Percentiles rank a stretch among this genome's conserved stretches.
These are phyloP conservation scores for Drosophila kurseongensis DNA, from an alignment of 1,140 invertebrate genomes.

Conservation along the genomic window DNA sequence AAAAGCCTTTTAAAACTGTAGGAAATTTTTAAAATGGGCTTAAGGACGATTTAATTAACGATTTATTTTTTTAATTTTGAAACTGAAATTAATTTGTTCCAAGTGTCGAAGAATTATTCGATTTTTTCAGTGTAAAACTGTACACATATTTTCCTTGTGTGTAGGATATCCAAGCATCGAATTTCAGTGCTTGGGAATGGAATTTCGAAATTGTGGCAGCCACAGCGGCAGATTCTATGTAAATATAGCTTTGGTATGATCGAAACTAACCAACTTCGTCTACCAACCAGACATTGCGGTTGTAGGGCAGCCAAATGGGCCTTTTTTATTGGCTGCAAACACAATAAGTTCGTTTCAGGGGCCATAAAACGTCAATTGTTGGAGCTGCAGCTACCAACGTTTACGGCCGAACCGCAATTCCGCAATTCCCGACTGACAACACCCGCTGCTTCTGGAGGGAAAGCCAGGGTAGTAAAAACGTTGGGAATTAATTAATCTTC, in stretches of 20 bases:
- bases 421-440: constrained; percentile 50
- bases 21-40: too few relatives aligned
- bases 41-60: too few relatives aligned
- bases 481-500: constrained; percentile 78
- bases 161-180: constrained; percentile 33
- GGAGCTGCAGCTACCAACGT: constrained; percentile 35
- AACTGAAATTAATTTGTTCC: too few relatives aligned
- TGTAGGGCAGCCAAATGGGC: constrained; percentile 9
- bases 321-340: constrained; percentile 50
- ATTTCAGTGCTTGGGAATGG: constrained; percentile 57
- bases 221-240: constrained; percentile 55
- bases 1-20: too few relatives aligned
- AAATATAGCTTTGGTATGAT: constrained; percentile 59
- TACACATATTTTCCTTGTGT: constrained; percentile 5
- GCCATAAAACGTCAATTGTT: constrained; percentile 52
- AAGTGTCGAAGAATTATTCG: too few relatives aligned
- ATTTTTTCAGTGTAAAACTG: neutral
- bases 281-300: constrained; percentile 9
- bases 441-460: constrained; percentile 60
- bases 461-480: constrained; percentile 59
- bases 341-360: constrained; percentile 44
- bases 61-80: too few relatives aligned
- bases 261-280: constrained; percentile 30
- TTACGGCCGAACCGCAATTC: constrained; percentile 30
- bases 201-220: constrained; percentile 48